Percentiles rank a stretch among this genome's conserved stretches.
These are phyloP conservation scores for Gallinago nigripennis DNA, from an alignment of 2,797 vertebrate genomes.

Conservation along the genomic window DNA sequence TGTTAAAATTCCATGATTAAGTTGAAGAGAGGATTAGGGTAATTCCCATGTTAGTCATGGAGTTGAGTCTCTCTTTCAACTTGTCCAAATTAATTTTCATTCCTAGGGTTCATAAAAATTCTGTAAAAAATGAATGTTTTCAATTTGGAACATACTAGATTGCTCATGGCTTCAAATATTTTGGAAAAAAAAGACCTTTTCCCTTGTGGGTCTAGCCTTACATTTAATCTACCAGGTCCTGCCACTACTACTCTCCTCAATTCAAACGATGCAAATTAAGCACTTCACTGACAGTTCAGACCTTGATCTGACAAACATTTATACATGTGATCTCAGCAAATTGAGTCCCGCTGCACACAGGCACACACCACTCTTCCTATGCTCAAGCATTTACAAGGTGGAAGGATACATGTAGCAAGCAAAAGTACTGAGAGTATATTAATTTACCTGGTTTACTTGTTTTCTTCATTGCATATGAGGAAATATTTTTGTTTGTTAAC, in stretches of 20 bases:
- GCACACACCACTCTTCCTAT: neutral
- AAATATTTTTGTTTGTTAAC: neutral
- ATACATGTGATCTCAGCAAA: neutral
- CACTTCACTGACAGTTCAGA: neutral
- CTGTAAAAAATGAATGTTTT: constrained; percentile 36
- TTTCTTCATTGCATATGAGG: neutral
- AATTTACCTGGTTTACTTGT: neutral
- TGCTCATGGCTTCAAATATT: constrained; percentile 32
- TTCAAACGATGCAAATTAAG: neutral
- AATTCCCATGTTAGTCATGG: constrained; percentile 65
- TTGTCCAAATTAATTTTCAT: constrained; percentile 67
- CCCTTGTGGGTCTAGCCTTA: neutral
- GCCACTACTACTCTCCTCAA: neutral
- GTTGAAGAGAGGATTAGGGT: constrained; percentile 59
- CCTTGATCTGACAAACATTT: neutral
- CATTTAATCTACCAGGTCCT: constrained; percentile 10
- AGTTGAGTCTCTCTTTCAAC: constrained; percentile 65
- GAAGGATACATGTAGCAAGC: neutral
- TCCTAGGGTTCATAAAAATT: constrained; percentile 45
- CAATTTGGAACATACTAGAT: constrained; percentile 24
- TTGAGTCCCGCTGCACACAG: neutral
- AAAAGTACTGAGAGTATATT: neutral
- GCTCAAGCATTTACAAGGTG: neutral
- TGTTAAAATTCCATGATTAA: constrained; percentile 60
- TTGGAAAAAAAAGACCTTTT: neutral